Evolutionary conservation across 2,888 invertebrate genomes (phyloP).

Genomic region (Pseudococcus viburni): DNA sequence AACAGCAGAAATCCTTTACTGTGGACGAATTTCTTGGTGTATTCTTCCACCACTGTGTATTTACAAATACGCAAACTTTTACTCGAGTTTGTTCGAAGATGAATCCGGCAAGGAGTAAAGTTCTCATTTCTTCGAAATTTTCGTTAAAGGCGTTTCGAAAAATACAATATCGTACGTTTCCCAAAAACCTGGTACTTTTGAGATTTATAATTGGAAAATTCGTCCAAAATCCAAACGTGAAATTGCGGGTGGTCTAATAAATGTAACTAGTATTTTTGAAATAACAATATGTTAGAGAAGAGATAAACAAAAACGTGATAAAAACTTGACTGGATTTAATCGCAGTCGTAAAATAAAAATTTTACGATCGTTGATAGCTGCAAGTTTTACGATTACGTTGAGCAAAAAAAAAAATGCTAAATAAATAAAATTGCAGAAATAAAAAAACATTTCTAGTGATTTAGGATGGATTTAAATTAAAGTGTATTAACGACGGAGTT

Average conservation of each 20-base stretch:
- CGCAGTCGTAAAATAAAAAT: conserved; percentile 59
- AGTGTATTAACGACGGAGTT: conserved; percentile 17
- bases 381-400: conserved; percentile 12
- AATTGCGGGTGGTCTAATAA: conserved; percentile 54
- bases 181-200: too few relatives aligned
- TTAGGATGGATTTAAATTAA: conserved; percentile 48
- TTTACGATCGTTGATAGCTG: conserved; percentile 55
- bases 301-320: conserved; percentile 59
- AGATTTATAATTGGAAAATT: neutral
- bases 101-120: neutral
- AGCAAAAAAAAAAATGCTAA: conserved; percentile 2
- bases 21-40: neutral
- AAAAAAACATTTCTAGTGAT: conserved; percentile 29
- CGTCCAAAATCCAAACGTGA: neutral
- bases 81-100: neutral
- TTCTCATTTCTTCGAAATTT: neutral
- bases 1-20: neutral
- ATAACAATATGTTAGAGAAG: conserved; percentile 41
- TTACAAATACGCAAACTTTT: neutral
- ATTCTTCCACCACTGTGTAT: neutral
- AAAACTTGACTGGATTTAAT: conserved; percentile 35
- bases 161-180: too few relatives aligned
- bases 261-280: conserved; percentile 38
- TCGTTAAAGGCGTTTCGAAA: neutral
- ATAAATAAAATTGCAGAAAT: conserved; percentile 41